Evolutionary conservation across 1,140 invertebrate species (phyloP), one percentile per base, ranked within the genome.

Genomic region (Drosophila ogumai): DNA sequence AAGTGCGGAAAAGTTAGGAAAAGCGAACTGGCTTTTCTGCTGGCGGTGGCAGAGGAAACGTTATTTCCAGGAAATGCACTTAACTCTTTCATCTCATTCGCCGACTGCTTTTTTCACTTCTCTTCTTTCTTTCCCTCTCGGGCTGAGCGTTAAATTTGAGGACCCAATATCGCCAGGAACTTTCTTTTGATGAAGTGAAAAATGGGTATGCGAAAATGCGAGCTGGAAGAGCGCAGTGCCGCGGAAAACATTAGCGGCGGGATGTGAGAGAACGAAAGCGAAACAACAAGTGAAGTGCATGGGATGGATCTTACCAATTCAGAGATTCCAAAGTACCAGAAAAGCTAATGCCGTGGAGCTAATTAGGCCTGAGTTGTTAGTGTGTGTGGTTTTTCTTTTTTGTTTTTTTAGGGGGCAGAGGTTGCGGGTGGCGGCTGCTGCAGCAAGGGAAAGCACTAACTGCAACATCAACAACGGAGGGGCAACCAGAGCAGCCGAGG

Each of bases 221-320:
- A 77, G 49, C 38, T 65, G 66, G 60, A 68, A 73, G 63, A 86
- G 60, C 81, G 63, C 52, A 79, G 17, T 58, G 50, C 49, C 47
- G 36, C 55, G 67, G 68, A 44, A 76, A 66, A 28, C 52, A 75
- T 75, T 66, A 36, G 47, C 40, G 32, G 36, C 73, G 74, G 64
- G 64, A 63, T 63, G 73, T 84, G 85, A 88, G 85, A 88, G 85
- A 90, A 90, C 73, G 85, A 88, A 84, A 88, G 84, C 79, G 79
- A 82, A 75, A 86, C 67, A 71, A 79, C 67, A 71, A 79, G 67
- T 56, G 67, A 67, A 65, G 56, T 44, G 41, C 19, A 38, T 25
- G 46, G 22, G 28, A 73, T 34, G 52, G 68, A 75, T 73, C 69
- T 58, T 59, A 13, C 25, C 55, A 40, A 67, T 77, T 44, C 71